Conservation (phyloP, 2,797 vertebrate genomes). For the Anolis apletophallus region DNA sequence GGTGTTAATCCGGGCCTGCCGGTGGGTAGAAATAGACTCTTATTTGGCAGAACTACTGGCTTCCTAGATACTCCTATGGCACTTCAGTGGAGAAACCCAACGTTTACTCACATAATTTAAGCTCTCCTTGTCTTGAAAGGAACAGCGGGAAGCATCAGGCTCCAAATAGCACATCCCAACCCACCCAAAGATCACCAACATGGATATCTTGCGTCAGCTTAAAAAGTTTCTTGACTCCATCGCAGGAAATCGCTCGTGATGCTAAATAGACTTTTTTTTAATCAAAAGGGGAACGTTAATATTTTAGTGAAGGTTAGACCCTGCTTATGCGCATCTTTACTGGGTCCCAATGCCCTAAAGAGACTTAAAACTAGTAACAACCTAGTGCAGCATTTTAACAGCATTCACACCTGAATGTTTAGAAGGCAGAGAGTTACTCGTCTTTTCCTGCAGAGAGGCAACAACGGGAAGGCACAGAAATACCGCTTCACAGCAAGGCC, state of each 20-base stretch:
- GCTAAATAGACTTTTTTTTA: conserved; percentile 8
- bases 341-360: neutral
- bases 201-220: neutral
- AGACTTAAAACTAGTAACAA: conserved; percentile 12
- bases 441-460: neutral
- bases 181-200: neutral
- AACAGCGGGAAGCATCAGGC: neutral
- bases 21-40: neutral
- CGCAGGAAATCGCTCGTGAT: neutral
- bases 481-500: neutral
- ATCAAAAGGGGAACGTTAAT: conserved; percentile 15
- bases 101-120: neutral
- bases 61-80: neutral
- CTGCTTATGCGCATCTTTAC: conserved; percentile 1
- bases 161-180: neutral
- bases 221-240: neutral
- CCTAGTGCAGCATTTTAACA: conserved; percentile 14
- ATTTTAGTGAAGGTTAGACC: conserved; percentile 24
- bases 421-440: neutral
- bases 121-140: neutral
- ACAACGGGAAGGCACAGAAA: conserved; percentile 23
- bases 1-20: no score
- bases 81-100: neutral
- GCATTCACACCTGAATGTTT: conserved; percentile 16
- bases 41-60: neutral